These are phyloP conservation scores for Steinernema hermaphroditum DNA, from an alignment of 2,888 invertebrate genomes.

Conservation along the genomic window DNA sequence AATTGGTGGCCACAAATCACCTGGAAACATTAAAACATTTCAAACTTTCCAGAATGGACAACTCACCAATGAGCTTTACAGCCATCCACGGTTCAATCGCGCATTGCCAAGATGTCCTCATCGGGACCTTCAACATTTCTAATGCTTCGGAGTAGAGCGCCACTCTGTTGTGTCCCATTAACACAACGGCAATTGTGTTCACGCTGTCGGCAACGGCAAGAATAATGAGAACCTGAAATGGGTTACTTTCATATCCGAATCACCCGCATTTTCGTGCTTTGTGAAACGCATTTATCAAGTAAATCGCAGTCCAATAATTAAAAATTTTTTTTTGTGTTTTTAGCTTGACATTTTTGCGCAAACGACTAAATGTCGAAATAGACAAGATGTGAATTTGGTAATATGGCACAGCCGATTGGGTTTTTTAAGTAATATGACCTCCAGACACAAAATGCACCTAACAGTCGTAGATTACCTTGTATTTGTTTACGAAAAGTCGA, in stretches of 20 bases:
- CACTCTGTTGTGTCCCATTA: slow-evolving; percentile 53
- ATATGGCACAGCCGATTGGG: too few relatives aligned
- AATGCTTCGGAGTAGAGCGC: slow-evolving; percentile 48
- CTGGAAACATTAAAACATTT: background rate
- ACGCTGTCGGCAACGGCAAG: slow-evolving; percentile 51
- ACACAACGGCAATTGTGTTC: slow-evolving; percentile 49
- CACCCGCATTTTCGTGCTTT: too few relatives aligned
- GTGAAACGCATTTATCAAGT: too few relatives aligned
- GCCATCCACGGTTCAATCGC: slow-evolving; percentile 51
- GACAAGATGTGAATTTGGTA: too few relatives aligned
- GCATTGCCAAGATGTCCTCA: slow-evolving; percentile 49
- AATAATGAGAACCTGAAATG: slow-evolving; percentile 48
- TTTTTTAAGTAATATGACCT: too few relatives aligned
- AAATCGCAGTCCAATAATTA: too few relatives aligned
- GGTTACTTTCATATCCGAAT: background rate
- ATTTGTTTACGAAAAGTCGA: slow-evolving; percentile 47
- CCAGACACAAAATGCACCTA: background rate
- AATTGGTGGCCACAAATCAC: slow-evolving; percentile 33
- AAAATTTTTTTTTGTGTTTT: too few relatives aligned
- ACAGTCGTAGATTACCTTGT: slow-evolving; percentile 41
- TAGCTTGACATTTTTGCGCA: too few relatives aligned
- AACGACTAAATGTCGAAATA: too few relatives aligned
- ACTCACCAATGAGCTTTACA: slow-evolving; percentile 50
- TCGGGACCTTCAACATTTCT: slow-evolving; percentile 40
- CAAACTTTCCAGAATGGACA: slow-evolving; percentile 3